Base-by-base conservation (phyloP, 2,113 vertebrate species). In the Notechis scutatus region DNA sequence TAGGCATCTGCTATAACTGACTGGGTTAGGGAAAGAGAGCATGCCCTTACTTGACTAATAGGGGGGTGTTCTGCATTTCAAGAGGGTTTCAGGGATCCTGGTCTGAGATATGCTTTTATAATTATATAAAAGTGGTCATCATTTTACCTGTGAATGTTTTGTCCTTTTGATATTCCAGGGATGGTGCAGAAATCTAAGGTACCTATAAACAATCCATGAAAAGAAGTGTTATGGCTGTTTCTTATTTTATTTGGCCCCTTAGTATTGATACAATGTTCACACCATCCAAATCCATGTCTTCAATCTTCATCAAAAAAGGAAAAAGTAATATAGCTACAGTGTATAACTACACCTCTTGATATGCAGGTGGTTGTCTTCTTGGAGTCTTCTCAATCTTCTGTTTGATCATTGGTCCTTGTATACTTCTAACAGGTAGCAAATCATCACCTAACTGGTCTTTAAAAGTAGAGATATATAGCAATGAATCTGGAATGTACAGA, bases 171-270 rank as follows among this genome's bases (percentile, higher is more conserved):
- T 20, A 21, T 29, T 34, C 90, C 10, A 3, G 8, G 4, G 90
- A 14, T 54, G 29, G 24, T 6, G 20, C 11, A 15, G 18, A 52
- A 47, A 56, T 91, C 42, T 4, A 55, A 55, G 1, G 0, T 21
- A 34, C 26, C 69, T 0, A 0, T 2, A 14, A 47, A 0, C 5
- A 24, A 52, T 12, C 26, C 26, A 6, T 52, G 85, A 52, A 87
- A 81, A 87, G 23, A 86, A 87, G 85, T 14, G 12, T 4, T 45
- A 87, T 26, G 9, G 42, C 20, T 26, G 85, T 50, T 0, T 21
- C 0, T 2, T 34, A 21, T 42, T 21, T n/a, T 50, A 14, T 11
- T 29, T 10, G 55, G n/a, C 86, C 34, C 1, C 9, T 74, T 47
- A 50, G 29, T 5, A 9, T 55, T 34, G 21, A 24, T 45, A 14